A percentile compares a stretch with the other conserved stretches of the same genome.
These are phyloP conservation scores for Cuniculus paca DNA, from an alignment of 2,797 vertebrate species.

Conservation along the genomic window DNA sequence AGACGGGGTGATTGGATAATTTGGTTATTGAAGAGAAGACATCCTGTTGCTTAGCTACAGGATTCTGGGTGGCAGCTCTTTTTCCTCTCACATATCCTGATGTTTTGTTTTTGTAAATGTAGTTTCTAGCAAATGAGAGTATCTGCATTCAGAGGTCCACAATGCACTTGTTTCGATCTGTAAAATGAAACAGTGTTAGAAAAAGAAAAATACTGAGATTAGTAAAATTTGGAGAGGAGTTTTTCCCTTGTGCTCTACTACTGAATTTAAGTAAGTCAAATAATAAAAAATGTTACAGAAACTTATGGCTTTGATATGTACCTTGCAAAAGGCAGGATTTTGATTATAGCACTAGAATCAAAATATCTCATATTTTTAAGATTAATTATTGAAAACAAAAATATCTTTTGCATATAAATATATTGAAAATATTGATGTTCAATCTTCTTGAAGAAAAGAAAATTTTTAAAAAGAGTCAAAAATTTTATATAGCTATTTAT, in stretches of 20 bases:
- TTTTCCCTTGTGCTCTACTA: not conserved
- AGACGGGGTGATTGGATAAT: conserved; percentile 53
- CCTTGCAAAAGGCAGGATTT: conserved; percentile 23
- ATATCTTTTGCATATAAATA: not conserved
- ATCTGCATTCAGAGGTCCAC: conserved; percentile 85
- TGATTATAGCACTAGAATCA: conserved; percentile 14
- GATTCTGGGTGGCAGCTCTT: conserved; percentile 83
- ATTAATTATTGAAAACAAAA: conserved; percentile 34
- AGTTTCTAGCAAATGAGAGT: conserved; percentile 86
- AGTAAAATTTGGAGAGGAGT: conserved; percentile 34
- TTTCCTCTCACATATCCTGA: conserved; percentile 79
- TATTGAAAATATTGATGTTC: not conserved
- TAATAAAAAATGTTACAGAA: conserved; percentile 1
- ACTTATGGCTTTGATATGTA: not conserved
- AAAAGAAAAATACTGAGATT: conserved; percentile 33
- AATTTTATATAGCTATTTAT: not conserved
- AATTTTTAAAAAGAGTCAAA: not conserved
- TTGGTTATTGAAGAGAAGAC: conserved; percentile 69
- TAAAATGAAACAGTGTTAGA: conserved; percentile 81
- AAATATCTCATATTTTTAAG: not conserved
- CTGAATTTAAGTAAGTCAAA: not conserved
- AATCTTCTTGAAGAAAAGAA: not conserved
- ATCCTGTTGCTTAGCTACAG: conserved; percentile 78
- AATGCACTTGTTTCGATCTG: conserved; percentile 84
- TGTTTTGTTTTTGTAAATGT: conserved; percentile 86